Evolutionary conservation across 2,888 invertebrate genomes (phyloP).

Genomic region (Tetropium fuscum): DNA sequence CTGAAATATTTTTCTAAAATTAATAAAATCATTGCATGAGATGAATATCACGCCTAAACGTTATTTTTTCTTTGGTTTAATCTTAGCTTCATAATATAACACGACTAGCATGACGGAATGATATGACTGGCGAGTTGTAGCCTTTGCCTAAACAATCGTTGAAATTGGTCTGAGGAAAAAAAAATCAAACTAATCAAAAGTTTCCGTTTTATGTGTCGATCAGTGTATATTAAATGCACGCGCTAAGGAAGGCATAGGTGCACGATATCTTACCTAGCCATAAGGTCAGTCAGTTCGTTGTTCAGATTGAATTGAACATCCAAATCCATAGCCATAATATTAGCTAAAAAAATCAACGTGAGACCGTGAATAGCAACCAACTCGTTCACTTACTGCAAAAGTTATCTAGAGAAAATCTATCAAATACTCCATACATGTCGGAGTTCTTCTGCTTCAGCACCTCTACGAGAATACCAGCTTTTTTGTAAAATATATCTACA

Average conservation of each 20-base stretch:
- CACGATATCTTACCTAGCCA: conserved; percentile 5
- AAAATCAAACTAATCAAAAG: too few relatives aligned
- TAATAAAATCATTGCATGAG: too few relatives aligned
- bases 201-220: too few relatives aligned
- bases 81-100: too few relatives aligned
- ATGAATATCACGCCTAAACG: too few relatives aligned
- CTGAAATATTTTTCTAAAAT: too few relatives aligned
- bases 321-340: conserved; percentile 32
- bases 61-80: too few relatives aligned
- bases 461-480: conserved; percentile 30
- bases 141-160: too few relatives aligned
- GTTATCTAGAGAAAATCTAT: conserved; percentile 36
- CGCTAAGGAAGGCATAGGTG: not conserved
- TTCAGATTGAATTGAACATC: conserved; percentile 30
- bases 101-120: too few relatives aligned
- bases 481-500: conserved; percentile 35
- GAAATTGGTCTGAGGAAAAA: too few relatives aligned
- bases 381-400: conserved; percentile 34
- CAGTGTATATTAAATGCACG: too few relatives aligned
- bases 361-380: not conserved
- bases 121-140: too few relatives aligned
- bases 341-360: conserved; percentile 30
- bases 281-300: conserved; percentile 10
- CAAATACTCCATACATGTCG: conserved; percentile 33
- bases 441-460: conserved; percentile 30